Evolutionary conservation across 2,113 vertebrate species (phyloP).

Genomic region (Spizaetus ornatus): DNA sequence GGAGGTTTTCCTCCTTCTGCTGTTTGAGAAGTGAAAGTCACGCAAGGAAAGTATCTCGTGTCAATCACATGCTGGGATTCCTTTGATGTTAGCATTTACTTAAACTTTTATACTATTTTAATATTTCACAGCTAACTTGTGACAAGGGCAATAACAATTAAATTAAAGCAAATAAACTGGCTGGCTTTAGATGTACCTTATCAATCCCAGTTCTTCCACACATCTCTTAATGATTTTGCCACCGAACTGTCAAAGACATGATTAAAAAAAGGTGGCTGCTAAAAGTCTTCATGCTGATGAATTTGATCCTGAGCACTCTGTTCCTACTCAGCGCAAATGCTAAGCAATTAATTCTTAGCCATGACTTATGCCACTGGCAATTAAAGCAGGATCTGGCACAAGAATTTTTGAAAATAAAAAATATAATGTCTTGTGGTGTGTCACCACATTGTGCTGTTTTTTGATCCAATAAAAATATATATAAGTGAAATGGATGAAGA

Average conservation of each 20-base stretch:
- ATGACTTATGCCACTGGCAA: neutral
- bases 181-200: slow-evolving; percentile 17
- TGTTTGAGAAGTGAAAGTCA: slow-evolving; percentile 1
- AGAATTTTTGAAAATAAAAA: neutral
- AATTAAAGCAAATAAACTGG: slow-evolving; percentile 36
- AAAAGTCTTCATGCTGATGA: neutral
- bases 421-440: neutral
- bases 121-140: slow-evolving; percentile 22
- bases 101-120: slow-evolving; percentile 25
- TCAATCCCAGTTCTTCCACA: neutral
- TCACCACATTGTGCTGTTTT: neutral
- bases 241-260: neutral
- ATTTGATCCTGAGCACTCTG: neutral
- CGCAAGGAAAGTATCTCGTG: neutral
- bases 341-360: neutral
- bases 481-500: neutral
- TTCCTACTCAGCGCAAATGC: neutral
- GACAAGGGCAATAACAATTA: slow-evolving; percentile 23
- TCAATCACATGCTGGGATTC: neutral
- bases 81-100: slow-evolving; percentile 43
- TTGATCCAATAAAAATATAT: neutral
- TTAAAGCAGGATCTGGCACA: neutral
- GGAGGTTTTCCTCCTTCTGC: slow-evolving; percentile 32
- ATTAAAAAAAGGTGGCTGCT: slow-evolving; percentile 6
- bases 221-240: neutral